Evolutionary conservation across 2,113 vertebrate species (phyloP), one percentile per base, ranked within the genome.

Genomic region (Ivindomyrus marchei): DNA sequence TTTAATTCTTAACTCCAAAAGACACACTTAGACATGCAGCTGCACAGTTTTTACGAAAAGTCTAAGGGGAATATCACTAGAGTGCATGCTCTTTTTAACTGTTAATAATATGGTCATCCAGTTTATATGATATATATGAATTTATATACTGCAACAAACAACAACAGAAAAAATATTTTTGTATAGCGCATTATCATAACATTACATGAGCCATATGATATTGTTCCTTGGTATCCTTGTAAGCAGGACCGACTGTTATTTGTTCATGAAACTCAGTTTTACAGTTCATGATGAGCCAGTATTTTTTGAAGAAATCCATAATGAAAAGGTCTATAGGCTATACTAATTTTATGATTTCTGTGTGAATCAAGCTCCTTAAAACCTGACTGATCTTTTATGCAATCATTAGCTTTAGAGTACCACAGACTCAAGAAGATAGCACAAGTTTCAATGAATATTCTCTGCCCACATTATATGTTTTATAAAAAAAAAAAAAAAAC

Each of bases 1-100:
- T 93, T 95, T 95, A 95, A 89, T 84, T 50, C 91, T 58, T 94
- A 92, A 93, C 91, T 89, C 90, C 90, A 85, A 58, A 84, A 31
- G 47, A 70, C 56, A 83, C 62, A 42, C n/a, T 86, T 17, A 74
- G 9, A 36, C 66, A 74, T 36, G 66, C 31, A 74, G 27, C 66
- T 74, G 31, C 4, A 74, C 31, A 36, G n/a, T 31, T 74, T 36
- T 31, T 36, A 31, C 1, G 27, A 36, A 36, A 74, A 36, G 66
- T 74, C 10, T 74, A n/a, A 74, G n/a, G 27, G 66, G n/a, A 74
- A 74, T 31, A 74, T 74, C 27, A 27, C n/a, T 36, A 74, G 31
- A 39, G 31, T 39, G 70, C 70, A 39, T 77, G 36, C 31, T 77
- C 15, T 77, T 77, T 77, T 77, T 77, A 36, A 39, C 70, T 77